A percentile compares a stretch with the other conserved stretches of the same genome.
phyloP scores from a whole-genome alignment of 1,140 invertebrate genomes.

The Meloidogyne floridensis region DNA sequence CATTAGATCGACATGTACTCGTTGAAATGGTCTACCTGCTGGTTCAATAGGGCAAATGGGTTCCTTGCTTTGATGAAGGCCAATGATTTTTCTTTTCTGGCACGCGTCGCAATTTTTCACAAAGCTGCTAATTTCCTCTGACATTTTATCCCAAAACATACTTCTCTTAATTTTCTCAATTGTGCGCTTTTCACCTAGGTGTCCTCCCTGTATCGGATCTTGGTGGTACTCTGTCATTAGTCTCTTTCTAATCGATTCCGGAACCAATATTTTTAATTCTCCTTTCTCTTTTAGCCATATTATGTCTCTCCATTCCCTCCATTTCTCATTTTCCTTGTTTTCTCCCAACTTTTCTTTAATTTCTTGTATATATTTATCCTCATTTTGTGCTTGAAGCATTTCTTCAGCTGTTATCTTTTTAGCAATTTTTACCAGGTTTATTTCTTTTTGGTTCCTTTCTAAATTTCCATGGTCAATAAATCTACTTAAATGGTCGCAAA shows the following conservation, averaged over 20 bases:
- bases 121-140: not conserved
- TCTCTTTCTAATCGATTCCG: not conserved
- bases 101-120: slow-evolving; percentile 5
- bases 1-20: slow-evolving; percentile 17
- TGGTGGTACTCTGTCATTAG: slow-evolving; percentile 12
- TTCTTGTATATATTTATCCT: too few relatives aligned
- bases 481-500: too few relatives aligned
- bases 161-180: slow-evolving; percentile 7
- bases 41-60: slow-evolving; percentile 2
- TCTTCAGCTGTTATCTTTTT: too few relatives aligned
- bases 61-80: not conserved
- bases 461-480: too few relatives aligned
- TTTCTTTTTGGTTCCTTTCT: too few relatives aligned
- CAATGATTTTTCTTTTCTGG: slow-evolving; percentile 10
- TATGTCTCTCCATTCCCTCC: not conserved
- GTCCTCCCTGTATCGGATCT: slow-evolving; percentile 13
- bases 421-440: not conserved
- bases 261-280: not conserved
- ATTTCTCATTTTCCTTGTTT: not conserved
- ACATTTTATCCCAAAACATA: slow-evolving; percentile 14
- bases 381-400: too few relatives aligned
- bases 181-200: slow-evolving; percentile 11
- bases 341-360: too few relatives aligned
- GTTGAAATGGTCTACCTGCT: not conserved
- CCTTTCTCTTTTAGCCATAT: not conserved